Evolutionary conservation across 2,797 vertebrate genomes (phyloP).

Genomic region (Kryptolebias ocellatus): DNA sequence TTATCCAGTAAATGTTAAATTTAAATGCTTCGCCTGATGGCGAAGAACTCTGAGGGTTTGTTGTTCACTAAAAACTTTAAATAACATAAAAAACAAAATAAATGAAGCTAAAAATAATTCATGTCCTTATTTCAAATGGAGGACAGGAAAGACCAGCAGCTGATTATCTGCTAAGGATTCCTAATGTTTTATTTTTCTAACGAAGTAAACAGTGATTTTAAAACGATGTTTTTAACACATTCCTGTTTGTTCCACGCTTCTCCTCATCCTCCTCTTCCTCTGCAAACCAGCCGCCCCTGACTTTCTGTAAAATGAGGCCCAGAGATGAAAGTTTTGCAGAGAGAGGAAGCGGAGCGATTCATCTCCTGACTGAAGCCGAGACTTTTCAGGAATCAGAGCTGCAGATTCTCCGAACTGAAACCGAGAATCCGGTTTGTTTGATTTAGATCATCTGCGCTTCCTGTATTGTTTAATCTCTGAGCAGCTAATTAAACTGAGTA

Average conservation of each 20-base stretch:
- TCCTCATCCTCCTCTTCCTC: constrained; percentile 7
- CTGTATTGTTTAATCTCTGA: neutral
- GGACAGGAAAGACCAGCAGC: too few relatives aligned
- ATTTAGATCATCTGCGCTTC: neutral
- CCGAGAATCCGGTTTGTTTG: neutral
- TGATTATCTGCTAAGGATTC: too few relatives aligned
- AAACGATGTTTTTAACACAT: too few relatives aligned
- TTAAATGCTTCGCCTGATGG: too few relatives aligned
- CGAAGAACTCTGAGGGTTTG: too few relatives aligned
- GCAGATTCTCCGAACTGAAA: constrained; percentile 1
- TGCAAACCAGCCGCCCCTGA: neutral
- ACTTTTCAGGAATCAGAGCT: constrained; percentile 5
- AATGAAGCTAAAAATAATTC: too few relatives aligned
- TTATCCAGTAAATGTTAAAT: too few relatives aligned
- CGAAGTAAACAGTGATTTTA: neutral
- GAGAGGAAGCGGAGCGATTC: constrained; percentile 5
- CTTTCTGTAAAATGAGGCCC: constrained; percentile 1
- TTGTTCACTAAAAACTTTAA: too few relatives aligned
- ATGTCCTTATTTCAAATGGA: too few relatives aligned
- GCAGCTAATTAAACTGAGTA: constrained; percentile 6
- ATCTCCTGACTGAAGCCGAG: neutral
- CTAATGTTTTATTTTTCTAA: neutral
- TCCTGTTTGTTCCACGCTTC: constrained; percentile 2
- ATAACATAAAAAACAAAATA: too few relatives aligned
- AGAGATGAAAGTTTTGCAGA: neutral